Percentiles rank a stretch among this genome's conserved stretches.
Evolutionary conservation across 2,797 vertebrate genomes (phyloP).

Genomic region (Enteromius anoplus): DNA sequence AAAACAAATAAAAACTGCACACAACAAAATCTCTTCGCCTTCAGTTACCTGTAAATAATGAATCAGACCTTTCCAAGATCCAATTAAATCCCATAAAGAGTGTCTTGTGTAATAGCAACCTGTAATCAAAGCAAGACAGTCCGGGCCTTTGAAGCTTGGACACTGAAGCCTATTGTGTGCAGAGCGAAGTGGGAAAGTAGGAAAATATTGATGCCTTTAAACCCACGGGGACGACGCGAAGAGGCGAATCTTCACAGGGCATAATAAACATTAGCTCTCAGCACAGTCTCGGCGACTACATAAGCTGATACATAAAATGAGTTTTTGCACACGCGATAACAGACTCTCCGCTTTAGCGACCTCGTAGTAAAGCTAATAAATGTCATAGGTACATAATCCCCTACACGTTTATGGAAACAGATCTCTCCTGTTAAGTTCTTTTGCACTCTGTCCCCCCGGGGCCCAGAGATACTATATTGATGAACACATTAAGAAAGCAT

Average conservation of each 20-base stretch:
- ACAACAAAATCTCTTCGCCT: slow-evolving; percentile 15
- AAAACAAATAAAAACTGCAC: slow-evolving; percentile 28
- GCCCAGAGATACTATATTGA: slow-evolving; percentile 71
- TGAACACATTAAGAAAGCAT: slow-evolving; percentile 77
- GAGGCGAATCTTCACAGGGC: slow-evolving; percentile 56
- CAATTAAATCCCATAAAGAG: slow-evolving; percentile 65
- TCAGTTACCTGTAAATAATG: slow-evolving; percentile 49
- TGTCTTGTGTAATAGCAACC: slow-evolving; percentile 61
- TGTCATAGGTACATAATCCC: slow-evolving; percentile 74
- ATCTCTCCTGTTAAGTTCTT: slow-evolving; percentile 70
- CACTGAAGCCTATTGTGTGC: slow-evolving; percentile 72
- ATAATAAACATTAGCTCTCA: slow-evolving; percentile 64
- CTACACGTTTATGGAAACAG: slow-evolving; percentile 74
- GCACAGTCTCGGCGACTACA: slow-evolving; percentile 56
- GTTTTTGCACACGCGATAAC: slow-evolving; percentile 58
- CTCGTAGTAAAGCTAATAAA: slow-evolving; percentile 72
- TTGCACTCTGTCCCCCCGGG: slow-evolving; percentile 68
- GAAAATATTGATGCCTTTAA: slow-evolving; percentile 75
- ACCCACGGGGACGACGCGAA: slow-evolving; percentile 69
- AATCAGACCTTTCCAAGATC: slow-evolving; percentile 68
- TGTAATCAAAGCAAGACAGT: slow-evolving; percentile 68
- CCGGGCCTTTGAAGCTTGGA: slow-evolving; percentile 75
- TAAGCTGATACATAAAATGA: slow-evolving; percentile 63
- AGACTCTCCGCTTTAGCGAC: slow-evolving; percentile 59
- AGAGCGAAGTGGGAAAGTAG: slow-evolving; percentile 70